Base-by-base conservation (phyloP, 2,888 invertebrate genomes). In the Epiperipatus broadwayi region DNA sequence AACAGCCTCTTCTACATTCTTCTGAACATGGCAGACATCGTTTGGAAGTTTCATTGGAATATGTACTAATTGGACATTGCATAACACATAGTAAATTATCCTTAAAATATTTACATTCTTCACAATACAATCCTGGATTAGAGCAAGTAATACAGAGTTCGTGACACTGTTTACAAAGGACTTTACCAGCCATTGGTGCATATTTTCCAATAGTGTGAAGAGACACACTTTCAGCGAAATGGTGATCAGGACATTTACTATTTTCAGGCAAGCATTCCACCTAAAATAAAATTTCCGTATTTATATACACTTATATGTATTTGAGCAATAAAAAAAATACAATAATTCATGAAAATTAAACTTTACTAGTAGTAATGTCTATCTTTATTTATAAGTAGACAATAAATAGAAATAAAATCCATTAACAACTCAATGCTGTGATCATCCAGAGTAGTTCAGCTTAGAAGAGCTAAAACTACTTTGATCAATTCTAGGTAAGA, bases 131-230 rank as follows among this genome's bases (percentile, higher is more conserved):
- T 50, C 85, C 81, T 49, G 81, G 78, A 18, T 89, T 87, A 52
- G 78, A 84, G 57, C 93, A 93, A 45, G 75, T 75, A 47, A 76
- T 73, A 56, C 93, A 93, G 28, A 80, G 65, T 0, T 78, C 74
- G 62, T 93, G 84, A 54, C 93, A 93, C 56, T 75, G 79, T 43
- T 81, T 69, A 53, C 93, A 93, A 21, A 87, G 75, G 57, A 59
- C 44, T 1, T 33, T 33, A 5, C 34, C 34, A 10, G 14, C 14
- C 34, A 33, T 33, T 7, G 31, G 8, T 12, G 12, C 31, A 12
- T 14, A n/a, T n/a, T 8, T n/a, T 8, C 25, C n/a, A 25, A 8
- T 25, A 10, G 8, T n/a, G 25, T 25, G 8, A 25, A 10, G 25
- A 25, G 8, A 8, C 8, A 25, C 25, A 25, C 8, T 8, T 25